Evolutionary conservation across 2,113 vertebrate genomes (phyloP).

Genomic region (Verasper variegatus): DNA sequence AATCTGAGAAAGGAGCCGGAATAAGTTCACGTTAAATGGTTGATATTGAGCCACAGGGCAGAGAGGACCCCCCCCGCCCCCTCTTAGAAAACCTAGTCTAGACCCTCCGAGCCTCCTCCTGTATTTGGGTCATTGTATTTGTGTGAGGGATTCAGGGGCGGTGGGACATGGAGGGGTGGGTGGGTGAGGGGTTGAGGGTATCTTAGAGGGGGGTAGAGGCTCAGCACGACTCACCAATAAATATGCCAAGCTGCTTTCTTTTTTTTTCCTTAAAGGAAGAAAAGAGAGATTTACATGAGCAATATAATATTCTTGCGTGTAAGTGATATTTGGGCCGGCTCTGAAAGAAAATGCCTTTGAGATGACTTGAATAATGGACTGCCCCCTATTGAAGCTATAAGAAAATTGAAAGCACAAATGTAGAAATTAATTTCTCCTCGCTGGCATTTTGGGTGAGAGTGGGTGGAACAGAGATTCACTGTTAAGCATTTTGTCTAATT

Average conservation of each 20-base stretch:
- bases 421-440: conserved; percentile 53
- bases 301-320: conserved; percentile 69
- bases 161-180: conserved; percentile 58
- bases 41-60: conserved; percentile 38
- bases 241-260: conserved; percentile 84
- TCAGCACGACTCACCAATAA: conserved; percentile 84
- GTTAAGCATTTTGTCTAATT: conserved; percentile 63
- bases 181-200: conserved; percentile 71
- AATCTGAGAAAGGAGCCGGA: background rate
- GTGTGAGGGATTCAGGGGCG: conserved; percentile 78
- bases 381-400: conserved; percentile 58
- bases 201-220: conserved; percentile 74
- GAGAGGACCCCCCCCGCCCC: conserved; percentile 22
- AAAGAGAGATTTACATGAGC: conserved; percentile 74
- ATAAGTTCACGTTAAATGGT: conserved; percentile 36
- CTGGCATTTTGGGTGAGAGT: conserved; percentile 32
- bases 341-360: conserved; percentile 46
- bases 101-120: conserved; percentile 40
- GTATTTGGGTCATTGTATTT: conserved; percentile 80
- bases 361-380: conserved; percentile 52
- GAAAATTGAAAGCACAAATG: conserved; percentile 66
- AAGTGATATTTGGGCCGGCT: conserved; percentile 64
- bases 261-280: conserved; percentile 68
- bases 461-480: conserved; percentile 42
- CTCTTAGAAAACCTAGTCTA: conserved; percentile 27